Evolutionary conservation across 1,140 invertebrate species (phyloP).

Genomic region (Diploscapter pachys): DNA sequence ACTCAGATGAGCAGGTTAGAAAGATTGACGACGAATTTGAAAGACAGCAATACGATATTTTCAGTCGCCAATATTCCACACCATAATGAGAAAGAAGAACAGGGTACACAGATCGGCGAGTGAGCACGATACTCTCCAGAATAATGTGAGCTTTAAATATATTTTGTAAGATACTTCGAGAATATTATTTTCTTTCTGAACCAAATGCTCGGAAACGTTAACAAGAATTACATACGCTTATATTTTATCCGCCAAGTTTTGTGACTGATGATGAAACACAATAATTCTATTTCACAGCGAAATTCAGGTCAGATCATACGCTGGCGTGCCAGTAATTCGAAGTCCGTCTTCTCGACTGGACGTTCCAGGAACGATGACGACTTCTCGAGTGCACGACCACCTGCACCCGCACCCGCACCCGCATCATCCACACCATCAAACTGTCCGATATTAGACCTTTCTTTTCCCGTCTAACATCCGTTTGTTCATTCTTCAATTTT

Average conservation of each 20-base stretch:
- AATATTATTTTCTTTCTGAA: background rate
- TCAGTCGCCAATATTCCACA: constrained; percentile 43
- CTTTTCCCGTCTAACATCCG: too few species aligned
- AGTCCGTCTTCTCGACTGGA: constrained; percentile 21
- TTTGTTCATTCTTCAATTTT: too few species aligned
- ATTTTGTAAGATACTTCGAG: background rate
- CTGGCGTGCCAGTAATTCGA: constrained; percentile 26
- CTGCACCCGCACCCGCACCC: too few species aligned
- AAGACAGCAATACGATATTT: background rate
- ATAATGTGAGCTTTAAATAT: background rate
- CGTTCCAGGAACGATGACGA: background rate
- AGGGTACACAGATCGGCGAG: constrained; percentile 26
- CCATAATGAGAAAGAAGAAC: constrained; percentile 46
- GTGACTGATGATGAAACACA: background rate
- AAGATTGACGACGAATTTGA: constrained; percentile 3
- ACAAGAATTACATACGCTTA: background rate
- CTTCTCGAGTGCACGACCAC: too few species aligned
- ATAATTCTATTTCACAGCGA: background rate
- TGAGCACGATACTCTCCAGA: constrained; percentile 29
- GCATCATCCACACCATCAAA: too few species aligned
- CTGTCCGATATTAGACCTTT: too few species aligned
- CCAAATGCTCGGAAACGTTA: too few species aligned
- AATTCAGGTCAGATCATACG: background rate
- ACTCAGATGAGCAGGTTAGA: constrained; percentile 1
- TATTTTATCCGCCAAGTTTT: background rate